phyloP scores from a whole-genome alignment of 2,113 vertebrate species.

The Melanostigma gelatinosum region DNA sequence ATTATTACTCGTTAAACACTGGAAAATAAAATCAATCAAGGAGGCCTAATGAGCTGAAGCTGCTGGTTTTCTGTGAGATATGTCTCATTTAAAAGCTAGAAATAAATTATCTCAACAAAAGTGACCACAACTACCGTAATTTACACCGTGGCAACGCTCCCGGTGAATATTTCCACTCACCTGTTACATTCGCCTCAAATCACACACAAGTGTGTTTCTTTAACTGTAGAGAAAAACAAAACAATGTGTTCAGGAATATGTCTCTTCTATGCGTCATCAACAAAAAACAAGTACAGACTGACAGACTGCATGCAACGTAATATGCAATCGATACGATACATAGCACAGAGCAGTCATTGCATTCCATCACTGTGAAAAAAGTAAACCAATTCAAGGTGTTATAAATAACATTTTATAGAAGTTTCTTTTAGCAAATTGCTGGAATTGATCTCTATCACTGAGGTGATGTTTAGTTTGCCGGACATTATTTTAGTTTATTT shows the following conservation, averaged over 20 bases:
- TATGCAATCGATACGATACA: neutral
- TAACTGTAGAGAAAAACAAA: slow-evolving; percentile 68
- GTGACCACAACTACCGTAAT: neutral
- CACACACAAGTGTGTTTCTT: slow-evolving; percentile 50
- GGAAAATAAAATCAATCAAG: neutral
- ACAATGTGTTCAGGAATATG: slow-evolving; percentile 44
- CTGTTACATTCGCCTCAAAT: slow-evolving; percentile 46
- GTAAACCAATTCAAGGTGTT: slow-evolving; percentile 95
- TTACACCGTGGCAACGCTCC: neutral
- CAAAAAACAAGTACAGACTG: slow-evolving; percentile 9
- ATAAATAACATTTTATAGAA: slow-evolving; percentile 87
- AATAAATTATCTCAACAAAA: neutral
- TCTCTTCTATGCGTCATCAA: neutral
- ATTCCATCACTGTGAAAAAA: slow-evolving; percentile 95
- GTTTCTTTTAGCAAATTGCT: slow-evolving; percentile 81
- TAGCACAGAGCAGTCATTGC: slow-evolving; percentile 66
- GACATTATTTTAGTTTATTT: slow-evolving; percentile 95
- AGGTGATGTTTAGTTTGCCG: slow-evolving; percentile 88
- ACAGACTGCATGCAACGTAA: slow-evolving; percentile 70
- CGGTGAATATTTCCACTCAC: slow-evolving; percentile 64
- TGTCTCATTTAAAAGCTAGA: slow-evolving; percentile 14
- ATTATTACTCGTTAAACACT: neutral
- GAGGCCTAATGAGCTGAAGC: neutral
- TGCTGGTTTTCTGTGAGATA: neutral
- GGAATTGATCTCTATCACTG: slow-evolving; percentile 87